Evolutionary conservation across 2,888 invertebrate genomes (phyloP).

Genomic region (Alentia gelatinosa): DNA sequence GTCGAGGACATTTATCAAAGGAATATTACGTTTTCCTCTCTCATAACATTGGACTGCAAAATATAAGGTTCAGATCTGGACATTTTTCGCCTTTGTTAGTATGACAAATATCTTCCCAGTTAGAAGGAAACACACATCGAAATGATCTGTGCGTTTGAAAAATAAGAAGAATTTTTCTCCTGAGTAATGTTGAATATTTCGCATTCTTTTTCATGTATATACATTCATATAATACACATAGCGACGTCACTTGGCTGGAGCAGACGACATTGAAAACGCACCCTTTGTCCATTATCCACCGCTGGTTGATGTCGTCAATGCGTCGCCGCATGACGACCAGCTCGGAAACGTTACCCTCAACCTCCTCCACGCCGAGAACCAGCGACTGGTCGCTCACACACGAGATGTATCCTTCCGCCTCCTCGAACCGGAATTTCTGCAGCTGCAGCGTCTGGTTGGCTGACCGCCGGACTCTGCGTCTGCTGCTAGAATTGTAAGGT

Average conservation of each 20-base stretch:
- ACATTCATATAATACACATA: background rate
- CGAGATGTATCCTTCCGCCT: slow-evolving; percentile 77
- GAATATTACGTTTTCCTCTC: no score
- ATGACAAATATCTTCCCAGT: no score
- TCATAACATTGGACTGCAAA: no score
- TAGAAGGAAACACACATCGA: no score
- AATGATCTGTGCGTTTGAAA: no score
- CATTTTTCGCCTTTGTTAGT: no score
- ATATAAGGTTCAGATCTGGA: no score
- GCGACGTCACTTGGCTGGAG: background rate
- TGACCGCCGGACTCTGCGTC: background rate
- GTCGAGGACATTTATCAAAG: no score
- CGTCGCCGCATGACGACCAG: slow-evolving; percentile 74
- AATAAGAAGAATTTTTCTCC: no score
- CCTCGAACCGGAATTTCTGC: slow-evolving; percentile 73
- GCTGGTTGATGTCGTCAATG: slow-evolving; percentile 77
- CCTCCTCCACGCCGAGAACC: slow-evolving; percentile 76
- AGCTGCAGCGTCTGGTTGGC: slow-evolving; percentile 54
- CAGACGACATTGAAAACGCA: no score
- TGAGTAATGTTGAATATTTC: no score
- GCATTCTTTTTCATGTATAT: background rate
- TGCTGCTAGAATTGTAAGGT: no score
- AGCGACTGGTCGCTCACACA: slow-evolving; percentile 70
- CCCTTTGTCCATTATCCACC: slow-evolving; percentile 78
- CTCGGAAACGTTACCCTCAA: slow-evolving; percentile 74